phyloP scores from a whole-genome alignment of 2,113 vertebrate species.

The Protobothrops mucrosquamatus region DNA sequence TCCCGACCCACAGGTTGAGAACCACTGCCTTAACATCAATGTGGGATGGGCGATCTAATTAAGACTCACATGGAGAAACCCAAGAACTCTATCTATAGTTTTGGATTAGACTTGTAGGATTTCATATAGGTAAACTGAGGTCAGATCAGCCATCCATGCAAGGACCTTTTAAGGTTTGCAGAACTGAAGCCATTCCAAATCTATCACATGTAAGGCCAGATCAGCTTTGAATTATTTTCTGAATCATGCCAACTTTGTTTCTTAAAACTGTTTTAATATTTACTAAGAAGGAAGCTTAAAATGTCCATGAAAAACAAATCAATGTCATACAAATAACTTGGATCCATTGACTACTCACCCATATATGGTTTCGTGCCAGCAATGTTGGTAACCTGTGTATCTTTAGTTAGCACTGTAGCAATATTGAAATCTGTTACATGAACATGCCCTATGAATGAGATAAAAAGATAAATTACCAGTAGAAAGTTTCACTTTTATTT shows the following conservation, averaged over 20 bases:
- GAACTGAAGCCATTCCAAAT: background rate
- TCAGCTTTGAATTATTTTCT: background rate
- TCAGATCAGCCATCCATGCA: background rate
- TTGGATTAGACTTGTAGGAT: background rate
- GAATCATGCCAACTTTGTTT: accelerated
- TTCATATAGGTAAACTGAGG: background rate
- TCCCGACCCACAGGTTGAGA: too few relatives aligned
- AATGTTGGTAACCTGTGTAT: conserved; percentile 82
- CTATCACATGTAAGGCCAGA: background rate
- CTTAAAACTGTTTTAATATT: background rate
- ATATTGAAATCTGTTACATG: conserved; percentile 98
- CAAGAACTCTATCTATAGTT: background rate
- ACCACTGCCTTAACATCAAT: too few relatives aligned
- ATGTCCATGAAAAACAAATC: background rate
- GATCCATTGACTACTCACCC: conserved; percentile 71
- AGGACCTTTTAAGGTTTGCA: background rate
- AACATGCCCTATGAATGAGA: conserved; percentile 80
- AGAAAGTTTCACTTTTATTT: background rate
- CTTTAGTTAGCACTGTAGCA: conserved; percentile 83
- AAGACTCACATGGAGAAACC: background rate
- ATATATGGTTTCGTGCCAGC: conserved; percentile 98
- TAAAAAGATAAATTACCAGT: conserved; percentile 4
- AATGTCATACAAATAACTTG: accelerated
- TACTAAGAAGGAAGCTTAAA: background rate
- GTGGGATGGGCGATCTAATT: background rate